Conservation (phyloP, 2,888 invertebrate genomes). For the Cantharis nigra region DNA sequence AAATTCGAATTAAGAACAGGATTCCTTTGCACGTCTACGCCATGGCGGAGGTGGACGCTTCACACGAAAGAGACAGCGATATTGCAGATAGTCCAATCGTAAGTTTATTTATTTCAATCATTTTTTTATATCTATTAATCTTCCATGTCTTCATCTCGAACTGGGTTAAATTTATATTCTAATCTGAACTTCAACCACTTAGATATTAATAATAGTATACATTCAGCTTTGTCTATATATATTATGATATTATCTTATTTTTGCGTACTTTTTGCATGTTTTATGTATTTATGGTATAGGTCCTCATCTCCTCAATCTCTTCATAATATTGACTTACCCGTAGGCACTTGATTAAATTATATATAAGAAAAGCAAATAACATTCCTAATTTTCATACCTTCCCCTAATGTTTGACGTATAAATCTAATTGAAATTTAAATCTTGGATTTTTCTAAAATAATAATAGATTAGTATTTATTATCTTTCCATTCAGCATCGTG, state of each 20-base stretch:
- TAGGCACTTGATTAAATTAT: neutral
- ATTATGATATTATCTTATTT: too few species aligned
- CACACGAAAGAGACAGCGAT: conserved; percentile 68
- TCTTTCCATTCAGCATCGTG: too few species aligned
- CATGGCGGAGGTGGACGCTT: conserved; percentile 67
- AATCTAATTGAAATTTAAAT: neutral
- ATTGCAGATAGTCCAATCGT: conserved; percentile 76
- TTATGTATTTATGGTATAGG: too few species aligned
- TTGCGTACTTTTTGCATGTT: too few species aligned
- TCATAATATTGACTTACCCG: too few species aligned
- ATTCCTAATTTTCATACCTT: neutral
- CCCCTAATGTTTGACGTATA: too few species aligned
- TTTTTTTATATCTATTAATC: neutral
- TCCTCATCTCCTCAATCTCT: too few species aligned
- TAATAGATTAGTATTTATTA: too few species aligned
- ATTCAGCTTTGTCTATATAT: too few species aligned
- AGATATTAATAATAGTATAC: too few species aligned
- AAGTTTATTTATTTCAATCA: conserved; percentile 42
- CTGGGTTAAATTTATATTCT: too few species aligned
- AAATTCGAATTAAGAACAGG: conserved; percentile 89
- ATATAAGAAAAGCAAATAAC: neutral
- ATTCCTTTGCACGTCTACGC: conserved; percentile 85
- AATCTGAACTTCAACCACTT: too few species aligned
- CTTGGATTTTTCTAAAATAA: neutral
- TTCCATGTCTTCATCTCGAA: neutral